phyloP scores from a whole-genome alignment of 2,888 invertebrate genomes.

The Lacanobia wlatinum region DNA sequence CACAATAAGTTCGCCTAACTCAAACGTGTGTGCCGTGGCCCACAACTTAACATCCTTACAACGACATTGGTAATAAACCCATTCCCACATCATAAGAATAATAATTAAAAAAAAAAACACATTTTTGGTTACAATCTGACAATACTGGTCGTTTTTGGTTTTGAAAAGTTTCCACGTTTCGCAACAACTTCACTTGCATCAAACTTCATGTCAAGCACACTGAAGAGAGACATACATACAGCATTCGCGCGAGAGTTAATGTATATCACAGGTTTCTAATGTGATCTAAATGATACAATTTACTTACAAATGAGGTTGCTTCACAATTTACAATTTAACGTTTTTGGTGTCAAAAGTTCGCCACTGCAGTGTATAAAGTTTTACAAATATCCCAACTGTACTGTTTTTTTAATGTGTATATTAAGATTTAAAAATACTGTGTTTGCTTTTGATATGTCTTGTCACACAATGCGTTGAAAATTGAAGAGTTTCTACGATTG shows the following conservation, averaged over 20 bases:
- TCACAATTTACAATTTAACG: conserved; percentile 67
- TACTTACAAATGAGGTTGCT: conserved; percentile 77
- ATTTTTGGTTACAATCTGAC: conserved; percentile 86
- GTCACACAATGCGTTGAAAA: conserved; percentile 77
- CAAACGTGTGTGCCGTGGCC: conserved; percentile 67
- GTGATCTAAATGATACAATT: conserved; percentile 86
- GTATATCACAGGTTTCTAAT: conserved; percentile 89
- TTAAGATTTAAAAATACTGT: conserved; percentile 74
- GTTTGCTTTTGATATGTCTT: conserved; percentile 87
- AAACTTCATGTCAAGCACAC: conserved; percentile 76
- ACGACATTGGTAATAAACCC: conserved; percentile 83
- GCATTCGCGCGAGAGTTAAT: conserved; percentile 84
- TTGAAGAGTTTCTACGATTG: conserved; percentile 65
- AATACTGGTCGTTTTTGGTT: conserved; percentile 90
- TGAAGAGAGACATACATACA: conserved; percentile 82
- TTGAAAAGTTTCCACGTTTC: conserved; percentile 62
- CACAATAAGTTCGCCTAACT: conserved; percentile 80
- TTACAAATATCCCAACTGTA: conserved; percentile 62
- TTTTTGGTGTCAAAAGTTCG: conserved; percentile 75
- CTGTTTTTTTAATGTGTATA: conserved; percentile 53
- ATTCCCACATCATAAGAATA: conserved; percentile 72
- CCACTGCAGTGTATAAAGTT: conserved; percentile 57
- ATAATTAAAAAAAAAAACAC: conserved; percentile 70
- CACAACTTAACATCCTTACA: conserved; percentile 70
- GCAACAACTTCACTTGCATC: conserved; percentile 54